Conservation (phyloP, 2,113 vertebrate species). For the Beaufortia kweichowensis region DNA sequence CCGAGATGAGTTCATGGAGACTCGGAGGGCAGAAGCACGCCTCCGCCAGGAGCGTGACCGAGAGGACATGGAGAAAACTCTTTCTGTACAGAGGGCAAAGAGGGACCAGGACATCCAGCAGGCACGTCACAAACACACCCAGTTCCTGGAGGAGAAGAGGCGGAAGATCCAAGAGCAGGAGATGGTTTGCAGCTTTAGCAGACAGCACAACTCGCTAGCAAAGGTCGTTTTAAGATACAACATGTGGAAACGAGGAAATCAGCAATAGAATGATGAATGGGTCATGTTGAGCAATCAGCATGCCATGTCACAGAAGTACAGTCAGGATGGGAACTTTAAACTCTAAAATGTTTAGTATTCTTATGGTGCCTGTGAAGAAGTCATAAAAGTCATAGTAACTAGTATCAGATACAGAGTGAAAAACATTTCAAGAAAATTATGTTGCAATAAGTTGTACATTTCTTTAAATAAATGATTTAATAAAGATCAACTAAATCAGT, state of each 20-base stretch:
- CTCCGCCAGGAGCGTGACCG: conserved; percentile 48
- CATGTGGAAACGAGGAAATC: conserved; percentile 3
- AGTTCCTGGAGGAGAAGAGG: conserved; percentile 60
- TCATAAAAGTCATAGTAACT: no score
- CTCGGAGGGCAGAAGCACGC: conserved; percentile 23
- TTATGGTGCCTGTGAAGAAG: not conserved
- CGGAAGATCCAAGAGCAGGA: conserved; percentile 49
- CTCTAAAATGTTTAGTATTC: not conserved
- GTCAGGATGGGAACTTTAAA: not conserved
- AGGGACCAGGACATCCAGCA: conserved; percentile 50
- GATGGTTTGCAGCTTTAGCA: conserved; percentile 58
- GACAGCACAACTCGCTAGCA: conserved; percentile 54
- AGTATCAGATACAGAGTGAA: no score
- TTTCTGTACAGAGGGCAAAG: conserved; percentile 45
- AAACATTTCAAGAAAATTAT: not conserved
- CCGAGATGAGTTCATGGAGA: conserved; percentile 32
- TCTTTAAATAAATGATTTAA: no score
- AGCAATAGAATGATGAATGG: not conserved
- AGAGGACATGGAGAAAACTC: conserved; percentile 44
- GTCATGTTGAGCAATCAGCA: not conserved
- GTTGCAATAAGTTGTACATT: not conserved
- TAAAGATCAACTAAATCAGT: no score
- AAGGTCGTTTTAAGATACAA: conserved; percentile 52
- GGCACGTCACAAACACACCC: conserved; percentile 53
- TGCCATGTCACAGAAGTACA: not conserved